These are phyloP conservation scores for Myanophis thanlyinensis DNA, from an alignment of 2,113 vertebrate species.

Conservation along the genomic window DNA sequence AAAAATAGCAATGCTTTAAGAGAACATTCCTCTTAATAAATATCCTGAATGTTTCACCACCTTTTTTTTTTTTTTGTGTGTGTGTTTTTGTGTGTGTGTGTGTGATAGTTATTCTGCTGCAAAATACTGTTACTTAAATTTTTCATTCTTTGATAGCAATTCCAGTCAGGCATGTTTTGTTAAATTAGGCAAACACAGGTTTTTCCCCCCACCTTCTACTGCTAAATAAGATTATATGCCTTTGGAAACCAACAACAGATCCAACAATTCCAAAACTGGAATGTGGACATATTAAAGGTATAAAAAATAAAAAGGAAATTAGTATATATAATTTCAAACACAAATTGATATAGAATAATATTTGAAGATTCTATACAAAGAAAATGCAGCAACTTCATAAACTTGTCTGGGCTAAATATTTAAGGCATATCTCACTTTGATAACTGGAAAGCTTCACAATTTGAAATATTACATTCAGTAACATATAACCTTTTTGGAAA, in stretches of 20 bases:
- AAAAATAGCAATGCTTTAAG: constrained; percentile 10
- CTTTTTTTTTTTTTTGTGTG: too few species aligned
- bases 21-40: neutral
- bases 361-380: neutral
- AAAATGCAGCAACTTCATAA: neutral
- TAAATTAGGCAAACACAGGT: neutral
- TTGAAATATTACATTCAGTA: neutral
- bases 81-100: too few species aligned
- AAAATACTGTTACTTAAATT: constrained; percentile 3
- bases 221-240: neutral
- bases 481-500: neutral
- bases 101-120: neutral
- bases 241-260: neutral
- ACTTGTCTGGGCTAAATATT: neutral
- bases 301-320: neutral
- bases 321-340: neutral
- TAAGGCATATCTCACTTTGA: neutral
- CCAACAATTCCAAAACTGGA: neutral
- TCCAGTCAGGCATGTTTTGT: neutral
- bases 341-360: neutral
- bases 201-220: neutral
- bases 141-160: neutral
- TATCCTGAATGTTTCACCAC: neutral
- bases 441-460: neutral
- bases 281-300: neutral